Conservation (phyloP, 2,888 invertebrate species). For the Drosophila subsilvestris region DNA sequence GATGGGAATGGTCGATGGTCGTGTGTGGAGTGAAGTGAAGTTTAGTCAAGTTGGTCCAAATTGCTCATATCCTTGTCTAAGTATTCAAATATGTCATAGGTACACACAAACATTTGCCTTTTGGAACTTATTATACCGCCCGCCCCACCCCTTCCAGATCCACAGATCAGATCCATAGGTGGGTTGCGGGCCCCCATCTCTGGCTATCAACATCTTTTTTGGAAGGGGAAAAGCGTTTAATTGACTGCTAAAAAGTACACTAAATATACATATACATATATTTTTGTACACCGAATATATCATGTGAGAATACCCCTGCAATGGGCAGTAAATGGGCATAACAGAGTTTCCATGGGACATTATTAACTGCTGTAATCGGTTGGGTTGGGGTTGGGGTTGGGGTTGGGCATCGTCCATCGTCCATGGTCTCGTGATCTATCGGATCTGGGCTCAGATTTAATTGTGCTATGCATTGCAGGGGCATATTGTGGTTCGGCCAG, state of each 20-base stretch:
- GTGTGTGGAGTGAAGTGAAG: constrained; percentile 37
- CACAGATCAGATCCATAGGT: constrained; percentile 6
- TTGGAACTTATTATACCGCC: constrained; percentile 26
- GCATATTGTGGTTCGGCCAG: constrained; percentile 28
- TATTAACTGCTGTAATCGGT: too few relatives aligned
- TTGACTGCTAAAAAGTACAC: constrained; percentile 70
- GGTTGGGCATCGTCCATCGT: too few relatives aligned
- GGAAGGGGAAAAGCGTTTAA: constrained; percentile 56
- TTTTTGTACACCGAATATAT: constrained; percentile 52
- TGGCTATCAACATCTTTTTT: constrained; percentile 38
- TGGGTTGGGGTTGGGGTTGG: too few relatives aligned
- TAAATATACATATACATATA: constrained; percentile 46
- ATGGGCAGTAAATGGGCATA: background rate
- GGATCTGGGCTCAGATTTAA: too few relatives aligned
- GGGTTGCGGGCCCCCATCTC: background rate
- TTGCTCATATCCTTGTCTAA: constrained; percentile 54
- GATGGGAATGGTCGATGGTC: background rate
- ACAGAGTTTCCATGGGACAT: too few relatives aligned
- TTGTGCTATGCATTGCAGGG: constrained; percentile 25
- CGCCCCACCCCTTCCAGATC: background rate
- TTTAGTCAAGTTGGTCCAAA: constrained; percentile 69
- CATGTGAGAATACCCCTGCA: constrained; percentile 17
- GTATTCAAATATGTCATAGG: constrained; percentile 33
- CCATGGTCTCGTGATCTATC: too few relatives aligned
- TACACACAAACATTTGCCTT: constrained; percentile 45